Evolutionary conservation across 2,797 vertebrate genomes (phyloP), one percentile per base, ranked within the genome.

Genomic region (Jordanella pulchra): DNA sequence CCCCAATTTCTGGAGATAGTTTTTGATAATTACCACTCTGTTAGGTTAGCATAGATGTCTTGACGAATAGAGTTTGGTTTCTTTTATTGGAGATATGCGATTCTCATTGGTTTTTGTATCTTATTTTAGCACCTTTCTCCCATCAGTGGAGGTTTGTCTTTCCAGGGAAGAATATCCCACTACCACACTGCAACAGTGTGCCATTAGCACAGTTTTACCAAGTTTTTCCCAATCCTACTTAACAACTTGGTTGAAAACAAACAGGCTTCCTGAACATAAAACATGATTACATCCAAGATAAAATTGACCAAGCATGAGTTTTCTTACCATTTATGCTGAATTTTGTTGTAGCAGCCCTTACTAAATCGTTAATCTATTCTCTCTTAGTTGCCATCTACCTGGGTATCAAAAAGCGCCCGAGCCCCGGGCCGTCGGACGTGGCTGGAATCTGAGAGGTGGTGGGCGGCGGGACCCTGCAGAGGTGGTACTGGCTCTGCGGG

Each of bases 331-430:
- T 44, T 44, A n/a, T 15, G 60, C 60, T 25, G 44, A 25, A 15
- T 64, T 25, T 64, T 3, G 18, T 45, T 4, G 5, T 14, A 9
- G 27, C 5, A 47, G 54, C 13, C 21, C 7, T 7, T 2, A 28
- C 30, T 58, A 28, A 25, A 2, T 32, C 15, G 0, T 23, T 79
- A 25, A 76, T 32, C n/a, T 42, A 13, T 7, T 67, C n/a, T 65
- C 15, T 27, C 35, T 28, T 75, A 97, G 96, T 97, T 92, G 96
- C 96, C 93, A 97, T 97, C 91, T 97, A 97, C 94, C 95, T 97
- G 94, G 96, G 96, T 91, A 97, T 97, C 95, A 96, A 95, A 90
- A 95, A 97, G 94, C 96, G 96, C 86, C 96, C 95, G 87, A 96
- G 95, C 94, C 97, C 95, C 86, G 97, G 96, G 86, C 95, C 96